These are phyloP conservation scores for rabbit (Oryctolagus cuniculus) DNA, from an alignment of 2,113 vertebrate genomes.

Conservation along the genomic window mOryCun1.1 NC_091439.1:74535001-74535500, in stretches of 20 bases:
- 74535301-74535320: neutral
- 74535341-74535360: neutral
- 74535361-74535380: neutral
- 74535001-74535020: no score
- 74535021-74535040: no score
- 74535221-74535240: neutral
- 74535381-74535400: neutral
- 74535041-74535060: no score
- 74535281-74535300: neutral
- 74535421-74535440: neutral
- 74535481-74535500: neutral
- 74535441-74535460: neutral
- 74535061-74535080: no score
- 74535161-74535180: no score
- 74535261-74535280: neutral
- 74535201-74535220: neutral
- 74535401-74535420: neutral
- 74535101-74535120: no score
- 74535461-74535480: neutral
- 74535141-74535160: no score
- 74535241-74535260: neutral
- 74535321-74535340: neutral
- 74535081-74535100: no score
- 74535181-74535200: no score
- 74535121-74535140: no score